These are phyloP conservation scores for Cantharis flavilabris DNA, from an alignment of 2,888 invertebrate genomes.

Conservation along the genomic window DNA sequence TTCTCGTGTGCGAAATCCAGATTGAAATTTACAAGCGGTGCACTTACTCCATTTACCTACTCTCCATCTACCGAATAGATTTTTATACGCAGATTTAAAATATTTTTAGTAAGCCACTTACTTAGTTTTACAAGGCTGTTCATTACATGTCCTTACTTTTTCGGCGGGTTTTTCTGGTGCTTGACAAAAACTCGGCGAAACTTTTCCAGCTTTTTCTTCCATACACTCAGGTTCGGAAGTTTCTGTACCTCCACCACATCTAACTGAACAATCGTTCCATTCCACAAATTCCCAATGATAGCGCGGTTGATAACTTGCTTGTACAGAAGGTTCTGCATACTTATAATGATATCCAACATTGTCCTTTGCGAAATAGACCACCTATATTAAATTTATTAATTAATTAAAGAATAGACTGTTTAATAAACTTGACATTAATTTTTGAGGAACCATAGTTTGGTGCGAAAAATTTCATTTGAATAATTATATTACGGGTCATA, in stretches of 20 bases:
- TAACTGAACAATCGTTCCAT: slow-evolving; percentile 65
- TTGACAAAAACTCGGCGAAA: slow-evolving; percentile 61
- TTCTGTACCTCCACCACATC: slow-evolving; percentile 66
- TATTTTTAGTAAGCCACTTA: slow-evolving; percentile 37
- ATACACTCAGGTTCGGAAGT: slow-evolving; percentile 61
- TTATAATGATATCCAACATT: slow-evolving; percentile 66
- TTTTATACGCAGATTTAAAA: slow-evolving; percentile 6
- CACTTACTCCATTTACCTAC: slow-evolving; percentile 68
- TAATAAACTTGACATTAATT: not conserved
- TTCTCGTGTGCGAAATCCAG: slow-evolving; percentile 55
- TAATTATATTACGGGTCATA: no score
- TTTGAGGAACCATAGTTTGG: not conserved
- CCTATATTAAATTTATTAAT: slow-evolving; percentile 36
- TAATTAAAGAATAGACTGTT: not conserved
- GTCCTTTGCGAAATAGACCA: slow-evolving; percentile 51
- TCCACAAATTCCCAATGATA: slow-evolving; percentile 68
- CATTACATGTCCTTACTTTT: slow-evolving; percentile 56
- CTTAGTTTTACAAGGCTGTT: slow-evolving; percentile 58
- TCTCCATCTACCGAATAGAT: slow-evolving; percentile 60
- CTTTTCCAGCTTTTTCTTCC: slow-evolving; percentile 65
- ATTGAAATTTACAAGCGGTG: slow-evolving; percentile 58
- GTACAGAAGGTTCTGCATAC: slow-evolving; percentile 63
- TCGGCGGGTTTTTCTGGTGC: slow-evolving; percentile 53
- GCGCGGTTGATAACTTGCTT: slow-evolving; percentile 59
- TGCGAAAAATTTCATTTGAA: no score